Evolutionary conservation across 2,888 invertebrate genomes (phyloP).

Genomic region (Pachydiplax longipennis): DNA sequence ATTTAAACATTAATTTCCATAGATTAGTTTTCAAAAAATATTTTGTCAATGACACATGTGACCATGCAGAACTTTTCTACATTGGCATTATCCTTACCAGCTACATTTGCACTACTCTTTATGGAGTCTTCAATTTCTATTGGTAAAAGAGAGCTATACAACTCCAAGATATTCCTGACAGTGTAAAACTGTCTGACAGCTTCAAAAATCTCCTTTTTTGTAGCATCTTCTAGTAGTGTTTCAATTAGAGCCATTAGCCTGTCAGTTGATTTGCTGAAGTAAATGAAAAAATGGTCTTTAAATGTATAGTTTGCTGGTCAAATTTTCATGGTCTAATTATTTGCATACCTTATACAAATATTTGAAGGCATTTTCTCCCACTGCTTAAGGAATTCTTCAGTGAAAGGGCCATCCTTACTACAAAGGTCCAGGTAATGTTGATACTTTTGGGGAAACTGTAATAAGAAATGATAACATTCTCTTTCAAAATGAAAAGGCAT

Average conservation of each 20-base stretch:
- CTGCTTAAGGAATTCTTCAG: background rate
- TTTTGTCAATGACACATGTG: no score
- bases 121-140: background rate
- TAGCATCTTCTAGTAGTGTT: background rate
- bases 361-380: background rate
- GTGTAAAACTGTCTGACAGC: background rate
- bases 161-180: slow-evolving; percentile 6
- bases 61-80: no score
- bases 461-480: background rate
- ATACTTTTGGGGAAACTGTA: background rate
- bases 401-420: background rate
- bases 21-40: background rate
- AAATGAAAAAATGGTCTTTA: background rate
- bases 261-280: background rate
- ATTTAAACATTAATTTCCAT: no score
- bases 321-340: no score
- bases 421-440: background rate
- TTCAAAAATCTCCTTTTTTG: background rate
- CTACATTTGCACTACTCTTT: background rate
- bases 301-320: background rate
- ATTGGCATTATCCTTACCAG: background rate
- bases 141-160: background rate
- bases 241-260: background rate
- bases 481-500: no score
- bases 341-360: background rate